These are phyloP conservation scores for Desoria tigrina DNA, from an alignment of 2,888 invertebrate species.

Conservation along the genomic window DNA sequence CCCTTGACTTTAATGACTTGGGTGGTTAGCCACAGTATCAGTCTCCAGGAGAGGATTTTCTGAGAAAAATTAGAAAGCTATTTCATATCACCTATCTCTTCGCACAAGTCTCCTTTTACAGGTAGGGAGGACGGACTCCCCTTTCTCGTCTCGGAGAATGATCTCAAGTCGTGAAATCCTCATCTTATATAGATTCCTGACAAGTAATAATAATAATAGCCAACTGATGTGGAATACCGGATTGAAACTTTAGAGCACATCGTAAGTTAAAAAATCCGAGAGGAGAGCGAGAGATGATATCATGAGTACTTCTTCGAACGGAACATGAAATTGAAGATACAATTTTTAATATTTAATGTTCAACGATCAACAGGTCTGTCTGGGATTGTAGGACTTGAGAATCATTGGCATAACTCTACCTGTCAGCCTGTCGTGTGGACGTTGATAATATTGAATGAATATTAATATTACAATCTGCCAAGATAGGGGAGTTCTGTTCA, in stretches of 20 bases:
- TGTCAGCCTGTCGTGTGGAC: slow-evolving; percentile 9
- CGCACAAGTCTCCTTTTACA: slow-evolving; percentile 7
- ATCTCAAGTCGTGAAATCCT: neutral
- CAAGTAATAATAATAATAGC: neutral
- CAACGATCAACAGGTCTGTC: slow-evolving; percentile 8
- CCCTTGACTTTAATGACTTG: slow-evolving; percentile 21
- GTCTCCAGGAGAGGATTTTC: slow-evolving; percentile 12
- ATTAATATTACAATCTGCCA: neutral
- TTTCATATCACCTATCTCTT: neutral
- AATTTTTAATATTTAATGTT: slow-evolving; percentile 1
- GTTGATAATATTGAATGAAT: slow-evolving; percentile 9
- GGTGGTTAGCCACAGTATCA: slow-evolving; percentile 21
- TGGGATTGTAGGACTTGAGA: neutral
- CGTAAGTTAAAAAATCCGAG: neutral
- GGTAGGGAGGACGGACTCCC: neutral
- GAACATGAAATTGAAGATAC: neutral
- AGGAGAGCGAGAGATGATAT: neutral
- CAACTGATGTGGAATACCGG: slow-evolving; percentile 11
- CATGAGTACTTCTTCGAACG: neutral
- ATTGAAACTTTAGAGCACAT: slow-evolving; percentile 6
- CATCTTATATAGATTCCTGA: neutral
- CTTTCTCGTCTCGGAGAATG: neutral
- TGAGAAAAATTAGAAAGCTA: neutral
- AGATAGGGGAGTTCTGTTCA: too few species aligned
- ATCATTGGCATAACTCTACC: slow-evolving; percentile 10